phyloP scores from a whole-genome alignment of 2,888 invertebrate species.

The Nematopogon swammerdamellus region DNA sequence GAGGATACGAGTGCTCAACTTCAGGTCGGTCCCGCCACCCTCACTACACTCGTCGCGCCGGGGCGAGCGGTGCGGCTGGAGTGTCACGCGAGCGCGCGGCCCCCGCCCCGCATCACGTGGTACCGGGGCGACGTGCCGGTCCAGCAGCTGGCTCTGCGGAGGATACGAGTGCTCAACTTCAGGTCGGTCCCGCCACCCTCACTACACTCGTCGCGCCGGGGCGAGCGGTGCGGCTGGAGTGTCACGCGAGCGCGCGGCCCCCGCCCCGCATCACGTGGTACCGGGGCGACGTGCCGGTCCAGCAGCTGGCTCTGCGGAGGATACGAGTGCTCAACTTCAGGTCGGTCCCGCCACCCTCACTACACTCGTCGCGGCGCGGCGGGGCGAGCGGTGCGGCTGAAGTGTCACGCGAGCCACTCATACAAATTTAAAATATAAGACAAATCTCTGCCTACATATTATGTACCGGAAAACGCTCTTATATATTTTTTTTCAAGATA shows the following conservation, averaged over 20 bases:
- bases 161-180: constrained; percentile 60
- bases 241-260: constrained; percentile 63
- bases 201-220: constrained; percentile 19
- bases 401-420: no score
- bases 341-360: no score
- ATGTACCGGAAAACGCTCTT: no score
- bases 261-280: constrained; percentile 70
- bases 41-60: constrained; percentile 36
- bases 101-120: constrained; percentile 81
- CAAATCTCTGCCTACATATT: no score
- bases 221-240: constrained; percentile 52
- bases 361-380: no score
- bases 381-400: no score
- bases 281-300: constrained; percentile 52
- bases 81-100: constrained; percentile 73
- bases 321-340: no score
- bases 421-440: no score
- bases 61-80: constrained; percentile 63
- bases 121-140: constrained; percentile 69
- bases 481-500: no score
- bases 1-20: constrained; percentile 32
- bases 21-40: constrained; percentile 37
- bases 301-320: constrained; percentile 7
- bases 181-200: constrained; percentile 30
- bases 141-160: constrained; percentile 55